phyloP scores from a whole-genome alignment of 2,888 invertebrate species.

The Hirtodrosophila cameraria region DNA sequence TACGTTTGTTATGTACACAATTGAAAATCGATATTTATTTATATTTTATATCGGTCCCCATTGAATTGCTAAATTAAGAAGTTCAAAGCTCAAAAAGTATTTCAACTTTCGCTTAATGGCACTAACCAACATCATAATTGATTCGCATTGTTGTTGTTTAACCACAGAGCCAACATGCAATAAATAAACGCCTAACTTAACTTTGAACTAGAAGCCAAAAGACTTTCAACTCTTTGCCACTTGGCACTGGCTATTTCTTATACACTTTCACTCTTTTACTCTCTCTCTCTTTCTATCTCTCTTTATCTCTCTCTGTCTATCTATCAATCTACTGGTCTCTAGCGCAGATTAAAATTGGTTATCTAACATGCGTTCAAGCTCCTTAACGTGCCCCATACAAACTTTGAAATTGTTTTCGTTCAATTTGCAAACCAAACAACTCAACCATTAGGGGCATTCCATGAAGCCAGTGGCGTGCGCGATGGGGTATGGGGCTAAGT shows the following conservation, averaged over 20 bases:
- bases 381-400: slow-evolving; percentile 58
- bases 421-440: slow-evolving; percentile 75
- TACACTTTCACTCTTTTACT: slow-evolving; percentile 2
- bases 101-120: not conserved
- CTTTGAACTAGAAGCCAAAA: slow-evolving; percentile 33
- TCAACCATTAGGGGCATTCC: slow-evolving; percentile 63
- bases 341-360: slow-evolving; percentile 8
- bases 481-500: not conserved
- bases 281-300: not conserved
- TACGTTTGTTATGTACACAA: too few species aligned
- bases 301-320: not conserved
- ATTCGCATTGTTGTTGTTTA: not conserved
- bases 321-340: not conserved
- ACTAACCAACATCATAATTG: not conserved
- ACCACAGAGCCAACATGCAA: not conserved
- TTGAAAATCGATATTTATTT: too few species aligned
- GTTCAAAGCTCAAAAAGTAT: too few species aligned
- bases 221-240: slow-evolving; percentile 31
- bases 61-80: too few species aligned
- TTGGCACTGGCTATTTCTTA: slow-evolving; percentile 18
- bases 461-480: slow-evolving; percentile 9
- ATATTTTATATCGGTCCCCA: too few species aligned
- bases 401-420: slow-evolving; percentile 76
- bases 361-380: slow-evolving; percentile 59
- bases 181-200: slow-evolving; percentile 43